phyloP scores from a whole-genome alignment of 2,797 vertebrate species.

The Zalophus californianus region DNA sequence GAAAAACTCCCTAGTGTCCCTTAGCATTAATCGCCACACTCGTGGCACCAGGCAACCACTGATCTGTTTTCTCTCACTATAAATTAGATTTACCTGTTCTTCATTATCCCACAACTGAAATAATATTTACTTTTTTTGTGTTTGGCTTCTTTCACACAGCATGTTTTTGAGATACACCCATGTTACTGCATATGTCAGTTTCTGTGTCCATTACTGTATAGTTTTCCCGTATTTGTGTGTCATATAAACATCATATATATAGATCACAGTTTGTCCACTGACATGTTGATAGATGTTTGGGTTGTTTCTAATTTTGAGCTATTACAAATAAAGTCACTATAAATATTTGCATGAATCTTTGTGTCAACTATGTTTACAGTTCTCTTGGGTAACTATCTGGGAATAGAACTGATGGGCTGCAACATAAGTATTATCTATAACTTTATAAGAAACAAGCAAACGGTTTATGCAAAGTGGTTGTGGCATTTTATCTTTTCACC shows the following conservation, averaged over 20 bases:
- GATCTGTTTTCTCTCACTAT: not conserved
- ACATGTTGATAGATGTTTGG: not conserved
- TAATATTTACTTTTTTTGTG: not conserved
- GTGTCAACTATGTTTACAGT: not conserved
- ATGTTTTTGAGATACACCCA: not conserved
- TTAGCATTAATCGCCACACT: not conserved
- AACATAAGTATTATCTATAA: not conserved
- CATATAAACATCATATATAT: not conserved
- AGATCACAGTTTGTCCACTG: not conserved
- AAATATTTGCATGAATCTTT: not conserved
- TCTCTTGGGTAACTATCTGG: not conserved
- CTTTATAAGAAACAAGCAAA: conserved; percentile 7
- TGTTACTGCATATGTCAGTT: not conserved
- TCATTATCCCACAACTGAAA: not conserved
- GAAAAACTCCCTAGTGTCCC: not conserved
- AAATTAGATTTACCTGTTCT: not conserved
- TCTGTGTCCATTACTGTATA: not conserved
- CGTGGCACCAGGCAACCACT: not conserved
- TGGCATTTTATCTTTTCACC: not conserved
- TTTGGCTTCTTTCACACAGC: not conserved
- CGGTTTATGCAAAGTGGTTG: not conserved
- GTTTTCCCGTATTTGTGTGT: not conserved
- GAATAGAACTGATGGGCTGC: not conserved
- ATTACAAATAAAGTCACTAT: not conserved
- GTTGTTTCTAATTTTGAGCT: not conserved